A percentile compares a stretch with the other conserved stretches of the same genome.
Conservation (phyloP, 2,888 invertebrate genomes). For the Rhorus exstirpatorius region DNA sequence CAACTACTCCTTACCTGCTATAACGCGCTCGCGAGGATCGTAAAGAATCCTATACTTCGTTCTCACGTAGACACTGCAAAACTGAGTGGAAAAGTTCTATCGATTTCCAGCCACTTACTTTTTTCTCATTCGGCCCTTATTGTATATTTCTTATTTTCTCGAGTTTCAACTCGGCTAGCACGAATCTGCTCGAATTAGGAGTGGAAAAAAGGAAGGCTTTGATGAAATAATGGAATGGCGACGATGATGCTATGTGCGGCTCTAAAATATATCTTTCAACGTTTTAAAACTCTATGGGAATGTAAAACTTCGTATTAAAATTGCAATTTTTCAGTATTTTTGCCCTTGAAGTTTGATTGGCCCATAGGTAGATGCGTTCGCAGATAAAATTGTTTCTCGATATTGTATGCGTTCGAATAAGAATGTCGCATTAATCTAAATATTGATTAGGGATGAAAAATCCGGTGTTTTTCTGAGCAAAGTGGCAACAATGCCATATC, state of each 20-base stretch:
- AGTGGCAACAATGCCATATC: slow-evolving; percentile 34
- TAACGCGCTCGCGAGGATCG: slow-evolving; percentile 48
- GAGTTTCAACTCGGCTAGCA: slow-evolving; percentile 40
- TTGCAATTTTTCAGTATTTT: background rate
- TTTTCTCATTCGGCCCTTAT: slow-evolving; percentile 56
- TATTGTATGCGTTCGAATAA: background rate
- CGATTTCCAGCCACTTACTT: slow-evolving; percentile 71
- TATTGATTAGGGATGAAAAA: background rate
- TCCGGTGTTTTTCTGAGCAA: background rate
- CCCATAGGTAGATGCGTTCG: too few species aligned
- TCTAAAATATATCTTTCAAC: too few species aligned
- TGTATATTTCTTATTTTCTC: slow-evolving; percentile 59
- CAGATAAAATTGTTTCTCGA: too few species aligned
- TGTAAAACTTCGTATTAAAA: background rate
- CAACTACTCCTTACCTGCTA: slow-evolving; percentile 23
- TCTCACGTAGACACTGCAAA: slow-evolving; percentile 70
- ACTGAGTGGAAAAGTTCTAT: slow-evolving; percentile 73
- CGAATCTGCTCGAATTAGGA: slow-evolving; percentile 45
- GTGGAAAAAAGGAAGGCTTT: background rate
- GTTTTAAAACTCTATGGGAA: too few species aligned
- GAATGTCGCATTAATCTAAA: background rate
- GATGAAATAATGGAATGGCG: background rate
- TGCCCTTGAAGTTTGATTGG: too few species aligned
- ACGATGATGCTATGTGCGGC: too few species aligned
- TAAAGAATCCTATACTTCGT: slow-evolving; percentile 68